Percentiles rank a stretch among this genome's conserved stretches.
phyloP scores from a whole-genome alignment of 2,888 invertebrate genomes.

The Sesamia inferens region DNA sequence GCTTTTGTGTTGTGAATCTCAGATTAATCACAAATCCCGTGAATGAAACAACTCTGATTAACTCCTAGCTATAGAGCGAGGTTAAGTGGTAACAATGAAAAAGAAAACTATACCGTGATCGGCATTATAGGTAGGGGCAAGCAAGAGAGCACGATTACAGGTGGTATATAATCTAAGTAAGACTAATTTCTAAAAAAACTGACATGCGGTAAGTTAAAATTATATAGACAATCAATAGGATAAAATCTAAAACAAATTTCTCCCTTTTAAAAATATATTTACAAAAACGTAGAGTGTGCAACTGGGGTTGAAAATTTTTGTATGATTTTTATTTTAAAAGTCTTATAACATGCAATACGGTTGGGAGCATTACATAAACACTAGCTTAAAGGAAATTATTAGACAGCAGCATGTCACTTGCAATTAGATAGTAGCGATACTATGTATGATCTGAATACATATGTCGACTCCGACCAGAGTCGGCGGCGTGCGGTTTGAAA shows the following conservation, averaged over 20 bases:
- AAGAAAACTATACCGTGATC: not conserved
- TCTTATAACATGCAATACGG: conserved; percentile 1
- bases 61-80: not conserved
- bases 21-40: conserved; percentile 36
- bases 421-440: conserved; percentile 46
- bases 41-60: conserved; percentile 17
- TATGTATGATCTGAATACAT: conserved; percentile 49
- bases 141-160: not conserved
- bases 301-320: not conserved
- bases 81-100: not conserved
- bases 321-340: not conserved
- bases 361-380: conserved; percentile 31
- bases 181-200: not conserved
- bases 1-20: conserved; percentile 14
- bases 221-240: not conserved
- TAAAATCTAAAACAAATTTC: not conserved
- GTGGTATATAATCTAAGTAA: not conserved
- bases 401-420: conserved; percentile 37
- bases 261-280: no score
- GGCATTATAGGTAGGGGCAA: not conserved
- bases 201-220: not conserved
- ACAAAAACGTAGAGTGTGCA: not conserved
- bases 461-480: conserved; percentile 43
- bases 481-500: conserved; percentile 70
- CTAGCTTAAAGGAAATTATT: conserved; percentile 24